Base-by-base conservation (phyloP, 2,113 vertebrate genomes). In the Atherinomorus stipes region DNA sequence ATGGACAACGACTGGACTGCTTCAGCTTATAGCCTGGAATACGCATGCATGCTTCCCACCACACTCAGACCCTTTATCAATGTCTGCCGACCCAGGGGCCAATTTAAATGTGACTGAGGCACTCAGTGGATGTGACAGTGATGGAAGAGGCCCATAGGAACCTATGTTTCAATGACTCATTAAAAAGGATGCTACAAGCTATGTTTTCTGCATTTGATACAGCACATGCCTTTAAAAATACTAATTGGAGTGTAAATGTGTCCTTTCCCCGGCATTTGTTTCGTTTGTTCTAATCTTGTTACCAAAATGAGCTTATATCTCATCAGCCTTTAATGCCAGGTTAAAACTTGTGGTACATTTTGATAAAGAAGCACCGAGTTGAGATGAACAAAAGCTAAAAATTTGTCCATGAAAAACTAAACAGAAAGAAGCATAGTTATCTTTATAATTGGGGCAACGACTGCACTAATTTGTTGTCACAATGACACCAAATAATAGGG, bases 181-280 rank as follows among this genome's bases (percentile, higher is more conserved):
- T 91, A 91, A 49, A 73, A 70, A 66, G 58, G 68, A 84, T 26
- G 58, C 65, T 76, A 71, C 84, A 65, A 74, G 85, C 78, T 62
- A 63, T 72, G 85, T 82, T 90, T 90, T 77, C 72, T 67, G 82
- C 76, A 62, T 83, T 85, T 90, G 78, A 87, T 88, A 68, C 87
- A 85, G 77, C 76, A 60, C 57, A 34, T 61, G 75, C 78, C 76
- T 83, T 81, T 86, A 78, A 85, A 80, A 77, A 60, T 66, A 78
- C 87, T 90, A 91, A 92, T 91, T 91, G 81, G 71, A 59, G 79
- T 88, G 83, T 87, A 88, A 87, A 86, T 85, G 84, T 89, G 79
- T 85, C 78, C 75, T 87, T 90, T 86, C 66, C 65, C 64, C 68
- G 62, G 60, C 79, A 52, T 70, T 71, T 76, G 50, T 81, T 83